Base-by-base conservation (phyloP, 1,140 invertebrate genomes). In the Drosophila ficusphila region DNA sequence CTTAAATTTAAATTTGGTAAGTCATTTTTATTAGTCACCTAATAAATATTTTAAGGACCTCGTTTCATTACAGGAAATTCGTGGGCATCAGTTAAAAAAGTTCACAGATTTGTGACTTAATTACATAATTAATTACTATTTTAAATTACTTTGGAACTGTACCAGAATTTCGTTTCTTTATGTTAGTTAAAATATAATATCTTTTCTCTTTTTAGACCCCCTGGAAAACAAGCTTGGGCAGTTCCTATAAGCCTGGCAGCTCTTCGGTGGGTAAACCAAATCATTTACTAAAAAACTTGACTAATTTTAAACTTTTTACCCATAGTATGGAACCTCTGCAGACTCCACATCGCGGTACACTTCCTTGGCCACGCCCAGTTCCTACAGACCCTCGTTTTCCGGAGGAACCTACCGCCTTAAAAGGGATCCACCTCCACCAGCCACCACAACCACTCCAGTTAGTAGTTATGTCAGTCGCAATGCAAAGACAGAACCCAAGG, bases 321-420 rank as follows among this genome's bases (percentile, higher is more conserved):
- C 19, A 11, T 42, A 91, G 90, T 91, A 91, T 19, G 76, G 82
- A 2, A 49, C 79, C 1, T 67, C 85, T 1, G 73, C 72, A 8
- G 90, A 91, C 38, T 46, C 77, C 33, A 82, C 67, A 3, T 69
- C 89, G 11, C 81, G 89, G 1, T 90, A 90, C 38, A 79, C 44
- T 2, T 89, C 89, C 3, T 46, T 91, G 39, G 57, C 82, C 57
- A 76, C 90, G 16, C 90, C 90, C 8, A 89, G 76, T 23, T 60
- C 88, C 27, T 91, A 90, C 54, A 77, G 90, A 29, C 90, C 90
- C 0, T 91, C 90, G 1, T 91, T 91, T 60, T 90, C 90, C 0
- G 85, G 90, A 1, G 90, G 90, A 4, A 91, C 90, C 0, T 91
- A 91, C 68, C 90, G 90, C 27, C 57, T 88, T 2, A 89, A 90